Evolutionary conservation across 2,113 vertebrate genomes (phyloP), one percentile per base, ranked within the genome.

Genomic region (Pollachius pollachius): DNA sequence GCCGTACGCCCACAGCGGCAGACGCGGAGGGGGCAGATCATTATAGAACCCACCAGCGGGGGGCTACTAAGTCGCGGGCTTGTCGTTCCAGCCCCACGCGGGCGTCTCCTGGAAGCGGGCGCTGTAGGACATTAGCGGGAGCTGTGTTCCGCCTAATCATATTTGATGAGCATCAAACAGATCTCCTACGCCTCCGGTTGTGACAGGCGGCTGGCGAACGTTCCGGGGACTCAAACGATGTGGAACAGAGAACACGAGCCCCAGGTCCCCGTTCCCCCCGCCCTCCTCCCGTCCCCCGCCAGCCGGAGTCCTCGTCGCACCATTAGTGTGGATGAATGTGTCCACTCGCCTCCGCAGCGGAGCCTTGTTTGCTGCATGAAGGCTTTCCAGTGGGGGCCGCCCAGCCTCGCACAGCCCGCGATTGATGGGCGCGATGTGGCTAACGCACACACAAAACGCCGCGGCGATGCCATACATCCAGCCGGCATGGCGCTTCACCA

Each of bases 171-270:
- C 12, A 85, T 85, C 79, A 85, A 87, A 86, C 75, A 75, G 81
- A 88, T 86, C 81, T 74, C 71, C 81, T 81, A 75, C 69, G 67
- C 66, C 64, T 80, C 70, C 74, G 52, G 69, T 75, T 71, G 75
- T 79, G 80, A 81, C 79, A 71, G 76, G 66, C 30, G 62, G 75
- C 52, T 62, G 80, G 72, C 79, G 67, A 71, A 80, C 77, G 76
- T 79, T 65, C 71, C 76, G 71, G 68, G 71, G 73, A 85, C 76
- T 80, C 81, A 89, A 87, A 86, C 87, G 79, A 85, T 88, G 64
- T 74, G 85, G 85, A 89, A 89, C 83, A 79, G 79, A 83, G 83
- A 89, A 87, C 81, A 84, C 74, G 81, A 84, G 86, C 81, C 30
- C 30, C 6, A 65, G 67, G 80, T 73, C 70, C 78, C 70, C 77